These are phyloP conservation scores for Pardosa pseudoannulata DNA, from an alignment of 2,888 invertebrate species.

Conservation along the genomic window DNA sequence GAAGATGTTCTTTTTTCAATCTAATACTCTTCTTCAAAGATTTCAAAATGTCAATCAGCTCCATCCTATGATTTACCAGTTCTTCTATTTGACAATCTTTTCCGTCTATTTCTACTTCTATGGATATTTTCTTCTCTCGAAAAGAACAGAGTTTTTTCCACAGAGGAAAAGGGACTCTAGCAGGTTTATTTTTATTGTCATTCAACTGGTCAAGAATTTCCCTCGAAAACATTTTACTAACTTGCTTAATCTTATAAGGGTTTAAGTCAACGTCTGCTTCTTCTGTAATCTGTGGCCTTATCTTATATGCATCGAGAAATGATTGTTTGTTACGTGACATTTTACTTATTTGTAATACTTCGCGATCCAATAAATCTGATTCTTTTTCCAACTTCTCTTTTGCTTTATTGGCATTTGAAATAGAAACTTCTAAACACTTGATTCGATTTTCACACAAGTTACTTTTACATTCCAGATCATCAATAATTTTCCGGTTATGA, in stretches of 20 bases:
- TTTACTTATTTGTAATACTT: slow-evolving; percentile 20
- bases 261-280: slow-evolving; percentile 2
- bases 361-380: not conserved
- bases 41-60: not conserved
- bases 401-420: not conserved
- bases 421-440: not conserved
- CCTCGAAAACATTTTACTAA: no score
- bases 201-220: slow-evolving; percentile 9
- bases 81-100: not conserved
- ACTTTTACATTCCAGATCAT: not conserved
- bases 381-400: not conserved
- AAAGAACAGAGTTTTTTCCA: slow-evolving; percentile 38
- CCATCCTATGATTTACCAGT: not conserved
- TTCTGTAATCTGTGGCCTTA: not conserved
- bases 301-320: slow-evolving; percentile 22
- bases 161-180: not conserved
- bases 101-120: not conserved
- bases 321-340: slow-evolving; percentile 28
- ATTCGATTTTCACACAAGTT: not conserved
- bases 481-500: not conserved
- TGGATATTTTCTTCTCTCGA: slow-evolving; percentile 2
- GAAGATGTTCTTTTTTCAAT: not conserved
- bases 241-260: not conserved
- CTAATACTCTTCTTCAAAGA: not conserved
- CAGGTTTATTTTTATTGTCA: slow-evolving; percentile 9